These are phyloP conservation scores for Pseudoatta argentina DNA, from an alignment of 1,140 invertebrate species.

Conservation along the genomic window DNA sequence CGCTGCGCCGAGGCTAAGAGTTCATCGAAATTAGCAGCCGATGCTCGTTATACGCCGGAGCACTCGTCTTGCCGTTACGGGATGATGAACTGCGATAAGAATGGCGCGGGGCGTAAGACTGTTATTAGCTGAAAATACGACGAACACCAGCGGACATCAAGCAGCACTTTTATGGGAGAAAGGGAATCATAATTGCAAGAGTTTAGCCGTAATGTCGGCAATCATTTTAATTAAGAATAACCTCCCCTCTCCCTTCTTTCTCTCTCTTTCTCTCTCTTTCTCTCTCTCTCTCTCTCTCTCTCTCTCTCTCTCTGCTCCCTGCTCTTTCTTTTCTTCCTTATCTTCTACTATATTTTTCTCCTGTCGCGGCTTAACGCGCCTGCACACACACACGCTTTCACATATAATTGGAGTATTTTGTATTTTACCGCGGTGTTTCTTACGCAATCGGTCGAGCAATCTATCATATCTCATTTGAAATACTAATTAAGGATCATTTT, in stretches of 20 bases:
- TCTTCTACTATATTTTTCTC: background rate
- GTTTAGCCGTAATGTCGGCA: conserved; percentile 84
- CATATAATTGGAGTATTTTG: conserved; percentile 67
- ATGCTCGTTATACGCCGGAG: conserved; percentile 71
- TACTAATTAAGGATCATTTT: background rate
- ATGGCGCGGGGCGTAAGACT: conserved; percentile 80
- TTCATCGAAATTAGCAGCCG: conserved; percentile 79
- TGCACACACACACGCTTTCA: conserved; percentile 20
- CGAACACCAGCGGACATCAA: conserved; percentile 80
- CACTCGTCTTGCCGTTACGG: conserved; percentile 68
- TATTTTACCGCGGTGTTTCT: conserved; percentile 68
- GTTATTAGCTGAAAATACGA: conserved; percentile 83
- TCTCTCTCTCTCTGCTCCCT: background rate
- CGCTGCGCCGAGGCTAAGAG: conserved; percentile 46
- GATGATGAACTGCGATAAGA: conserved; percentile 82
- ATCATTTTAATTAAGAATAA: conserved; percentile 85
- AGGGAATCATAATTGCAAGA: conserved; percentile 83
- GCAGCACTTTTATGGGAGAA: conserved; percentile 80
- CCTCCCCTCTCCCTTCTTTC: conserved; percentile 47
- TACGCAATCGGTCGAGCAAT: conserved; percentile 62
- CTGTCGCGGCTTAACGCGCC: conserved; percentile 36
- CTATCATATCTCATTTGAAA: background rate
- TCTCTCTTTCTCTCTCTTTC: background rate
- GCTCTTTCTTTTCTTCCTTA: background rate
- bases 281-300: background rate